A percentile compares a stretch with the other conserved stretches of the same genome.
Evolutionary conservation across 1,140 invertebrate genomes (phyloP).

Genomic region (Schlechtendalia chinensis): DNA sequence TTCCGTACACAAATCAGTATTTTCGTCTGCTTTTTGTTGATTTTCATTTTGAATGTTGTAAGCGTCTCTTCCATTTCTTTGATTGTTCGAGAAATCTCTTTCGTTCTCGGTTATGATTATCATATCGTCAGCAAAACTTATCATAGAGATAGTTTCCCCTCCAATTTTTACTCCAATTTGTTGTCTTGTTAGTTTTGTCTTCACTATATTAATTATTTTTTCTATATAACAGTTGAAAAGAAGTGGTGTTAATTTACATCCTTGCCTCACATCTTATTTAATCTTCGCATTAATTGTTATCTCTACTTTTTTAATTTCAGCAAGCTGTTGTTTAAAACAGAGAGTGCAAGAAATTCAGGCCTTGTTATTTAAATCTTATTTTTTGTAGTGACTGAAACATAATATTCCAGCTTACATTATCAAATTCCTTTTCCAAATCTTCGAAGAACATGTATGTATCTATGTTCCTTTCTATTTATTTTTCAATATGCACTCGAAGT

Average conservation of each 20-base stretch:
- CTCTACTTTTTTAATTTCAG: conserved; percentile 12
- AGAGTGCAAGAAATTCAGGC: conserved; percentile 39
- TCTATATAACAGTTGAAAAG: conserved; percentile 16
- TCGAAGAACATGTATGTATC: conserved; percentile 48
- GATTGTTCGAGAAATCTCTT: background rate
- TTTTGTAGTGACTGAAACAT: conserved; percentile 50
- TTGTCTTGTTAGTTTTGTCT: conserved; percentile 16
- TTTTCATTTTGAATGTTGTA: conserved; percentile 42
- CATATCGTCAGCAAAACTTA: conserved; percentile 36
- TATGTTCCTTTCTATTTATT: conserved; percentile 49
- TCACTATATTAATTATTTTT: conserved; percentile 28
- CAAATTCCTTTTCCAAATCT: conserved; percentile 48
- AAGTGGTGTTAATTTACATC: conserved; percentile 7
- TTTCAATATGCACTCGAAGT: conserved; percentile 27
- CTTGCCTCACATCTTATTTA: conserved; percentile 12
- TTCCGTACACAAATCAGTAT: background rate
- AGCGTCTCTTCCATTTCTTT: conserved; percentile 24
- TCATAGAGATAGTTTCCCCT: conserved; percentile 30
- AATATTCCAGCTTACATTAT: conserved; percentile 49
- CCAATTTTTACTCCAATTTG: conserved; percentile 28
- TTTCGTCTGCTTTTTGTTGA: conserved; percentile 29
- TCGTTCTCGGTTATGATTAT: too few species aligned
- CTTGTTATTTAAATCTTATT: conserved; percentile 41
- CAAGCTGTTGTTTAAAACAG: conserved; percentile 36
- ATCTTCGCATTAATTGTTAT: conserved; percentile 5